Evolutionary conservation across 2,113 vertebrate species (phyloP).

Genomic region (Dolichallabes microphthalmus): DNA sequence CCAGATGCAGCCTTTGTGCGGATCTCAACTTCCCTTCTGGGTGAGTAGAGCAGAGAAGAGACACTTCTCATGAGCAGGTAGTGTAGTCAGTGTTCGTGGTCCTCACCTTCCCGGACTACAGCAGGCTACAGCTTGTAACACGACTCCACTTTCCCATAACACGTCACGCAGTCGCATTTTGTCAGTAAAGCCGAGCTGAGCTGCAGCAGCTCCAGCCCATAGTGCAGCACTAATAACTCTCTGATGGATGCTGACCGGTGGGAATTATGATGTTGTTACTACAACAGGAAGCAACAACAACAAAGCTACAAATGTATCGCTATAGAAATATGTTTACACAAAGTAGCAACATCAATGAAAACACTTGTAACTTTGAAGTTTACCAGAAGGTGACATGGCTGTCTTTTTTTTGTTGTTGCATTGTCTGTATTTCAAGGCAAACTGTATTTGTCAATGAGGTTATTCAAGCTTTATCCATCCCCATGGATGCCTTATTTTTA

Average conservation of each 20-base stretch:
- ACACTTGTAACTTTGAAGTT: not conserved
- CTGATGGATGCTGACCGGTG: not conserved
- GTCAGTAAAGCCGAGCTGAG: not conserved
- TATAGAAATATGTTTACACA: not conserved
- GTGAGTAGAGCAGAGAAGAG: constrained; percentile 60
- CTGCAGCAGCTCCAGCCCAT: not conserved
- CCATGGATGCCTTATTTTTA: not conserved
- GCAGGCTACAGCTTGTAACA: not conserved
- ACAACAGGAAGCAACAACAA: not conserved
- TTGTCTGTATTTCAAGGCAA: not conserved
- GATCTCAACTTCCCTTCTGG: constrained; percentile 71
- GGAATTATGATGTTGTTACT: not conserved
- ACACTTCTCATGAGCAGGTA: not conserved
- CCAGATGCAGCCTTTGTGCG: constrained; percentile 72
- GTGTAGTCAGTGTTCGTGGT: too few species aligned
- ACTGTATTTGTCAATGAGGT: not conserved
- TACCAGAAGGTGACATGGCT: constrained; percentile 8
- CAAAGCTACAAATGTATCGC: not conserved
- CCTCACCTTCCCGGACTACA: too few species aligned
- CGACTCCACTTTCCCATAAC: not conserved
- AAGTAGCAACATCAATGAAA: not conserved
- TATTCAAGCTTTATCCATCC: not conserved
- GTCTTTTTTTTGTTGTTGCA: not conserved
- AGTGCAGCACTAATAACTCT: not conserved
- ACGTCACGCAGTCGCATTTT: too few species aligned